Evolutionary conservation across 2,888 invertebrate genomes (phyloP), one percentile per base, ranked within the genome.

Genomic region (Trachelus tabidus): DNA sequence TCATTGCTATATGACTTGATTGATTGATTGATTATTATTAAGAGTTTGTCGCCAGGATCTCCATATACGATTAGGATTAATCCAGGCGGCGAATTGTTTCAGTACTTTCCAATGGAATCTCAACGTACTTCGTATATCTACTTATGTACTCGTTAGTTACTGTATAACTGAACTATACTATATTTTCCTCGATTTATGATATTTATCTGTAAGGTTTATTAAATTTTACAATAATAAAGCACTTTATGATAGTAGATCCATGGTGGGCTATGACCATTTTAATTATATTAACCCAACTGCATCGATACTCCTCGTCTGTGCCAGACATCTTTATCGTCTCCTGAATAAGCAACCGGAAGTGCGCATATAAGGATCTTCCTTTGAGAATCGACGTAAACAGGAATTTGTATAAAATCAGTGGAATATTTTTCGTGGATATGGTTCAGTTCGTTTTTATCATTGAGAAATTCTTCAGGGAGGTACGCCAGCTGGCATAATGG

Each of bases 161-260:
- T 83, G 82, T 76, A n/a, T 68, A 68, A 85, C 82, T 81, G 77
- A 81, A 84, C 79, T 78, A 81, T 82, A 81, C 83, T 86, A 85
- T 85, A 73, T 79, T 85, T 85, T 85, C 84, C 83, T 86, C 81
- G 75, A 86, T 83, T 83, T 82, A 83, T 79, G 79, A 84, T 73
- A 34, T 79, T 80, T 82, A 83, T 85, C 86, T 87, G 85, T 87
- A 85, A 85, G 84, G 83, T 86, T 87, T 87, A 86, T 86, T 85
- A 84, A 86, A 88, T 87, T 89, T 87, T 86, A 87, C 84, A 86
- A 88, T 84, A 89, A 88, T 88, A 88, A 89, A 89, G 86, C 87
- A 88, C 87, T 87, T 86, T 87, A 87, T 81, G 85, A 86, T 81
- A 84, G 85, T 83, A 83, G 82, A 84, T 77, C 80, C 30, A 31